Evolutionary conservation across 2,888 invertebrate genomes (phyloP).

Genomic region (Epinotia brunnichana): DNA sequence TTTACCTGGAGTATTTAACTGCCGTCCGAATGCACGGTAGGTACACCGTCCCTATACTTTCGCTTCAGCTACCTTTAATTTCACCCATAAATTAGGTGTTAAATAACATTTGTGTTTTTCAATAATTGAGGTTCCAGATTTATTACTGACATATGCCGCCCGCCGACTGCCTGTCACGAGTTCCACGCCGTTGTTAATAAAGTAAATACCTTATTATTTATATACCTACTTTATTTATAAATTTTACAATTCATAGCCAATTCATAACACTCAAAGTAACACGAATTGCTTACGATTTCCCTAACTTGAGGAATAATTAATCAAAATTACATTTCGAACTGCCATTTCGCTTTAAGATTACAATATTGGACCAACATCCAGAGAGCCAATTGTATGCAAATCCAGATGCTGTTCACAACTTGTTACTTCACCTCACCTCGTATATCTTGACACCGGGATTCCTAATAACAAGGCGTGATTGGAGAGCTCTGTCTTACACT

Average conservation of each 20-base stretch:
- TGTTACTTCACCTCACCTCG: not conserved
- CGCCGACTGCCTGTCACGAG: too few relatives aligned
- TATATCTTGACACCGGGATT: not conserved
- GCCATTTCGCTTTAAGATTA: slow-evolving; percentile 28
- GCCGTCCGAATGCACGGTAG: too few relatives aligned
- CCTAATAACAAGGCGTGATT: not conserved
- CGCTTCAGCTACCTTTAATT: too few relatives aligned
- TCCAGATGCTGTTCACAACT: slow-evolving; percentile 13
- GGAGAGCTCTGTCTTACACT: not conserved
- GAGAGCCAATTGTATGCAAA: slow-evolving; percentile 43
- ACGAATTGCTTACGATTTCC: not conserved
- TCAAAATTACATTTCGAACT: slow-evolving; percentile 32
- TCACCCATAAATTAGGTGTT: too few relatives aligned
- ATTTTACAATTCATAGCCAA: slow-evolving; percentile 4
- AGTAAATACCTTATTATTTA: not conserved
- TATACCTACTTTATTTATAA: slow-evolving; percentile 8
- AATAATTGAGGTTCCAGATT: too few relatives aligned
- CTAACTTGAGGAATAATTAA: slow-evolving; percentile 19
- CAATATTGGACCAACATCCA: slow-evolving; percentile 30
- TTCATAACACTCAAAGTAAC: slow-evolving; percentile 10
- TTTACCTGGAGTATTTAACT: too few relatives aligned
- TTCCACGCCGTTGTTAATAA: too few relatives aligned
- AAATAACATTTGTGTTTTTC: too few relatives aligned
- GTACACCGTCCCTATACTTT: too few relatives aligned
- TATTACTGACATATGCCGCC: too few relatives aligned